phyloP scores from a whole-genome alignment of 1,140 invertebrate species.

The Drosophila hydei region DNA sequence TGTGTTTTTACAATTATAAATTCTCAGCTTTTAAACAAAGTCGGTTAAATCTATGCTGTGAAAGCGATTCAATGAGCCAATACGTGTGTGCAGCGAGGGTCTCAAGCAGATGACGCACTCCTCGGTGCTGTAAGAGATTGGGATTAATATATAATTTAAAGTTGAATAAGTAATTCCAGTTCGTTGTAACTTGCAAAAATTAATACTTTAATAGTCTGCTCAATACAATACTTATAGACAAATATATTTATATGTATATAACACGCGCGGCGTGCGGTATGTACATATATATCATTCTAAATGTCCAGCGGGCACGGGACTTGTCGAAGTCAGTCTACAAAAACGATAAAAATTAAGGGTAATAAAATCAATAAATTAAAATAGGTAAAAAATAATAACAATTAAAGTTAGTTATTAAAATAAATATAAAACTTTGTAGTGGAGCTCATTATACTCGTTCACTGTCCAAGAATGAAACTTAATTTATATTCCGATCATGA shows the following conservation, averaged over 20 bases:
- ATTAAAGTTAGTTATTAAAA: constrained; percentile 10
- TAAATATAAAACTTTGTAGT: not conserved
- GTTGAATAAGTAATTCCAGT: not conserved
- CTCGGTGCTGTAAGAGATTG: constrained; percentile 71
- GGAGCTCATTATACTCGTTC: not conserved
- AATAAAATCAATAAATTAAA: constrained; percentile 26
- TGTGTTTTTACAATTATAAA: not conserved
- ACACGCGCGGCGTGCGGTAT: constrained; percentile 30
- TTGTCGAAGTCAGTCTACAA: constrained; percentile 79
- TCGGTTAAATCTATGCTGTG: constrained; percentile 70
- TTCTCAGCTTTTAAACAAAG: constrained; percentile 57
- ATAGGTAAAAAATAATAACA: constrained; percentile 28
- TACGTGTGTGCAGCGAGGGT: constrained; percentile 56
- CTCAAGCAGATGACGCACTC: constrained; percentile 75
- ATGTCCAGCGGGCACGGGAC: constrained; percentile 75
- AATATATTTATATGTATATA: constrained; percentile 22
- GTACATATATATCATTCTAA: constrained; percentile 62
- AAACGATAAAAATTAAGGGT: constrained; percentile 40
- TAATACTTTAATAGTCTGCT: constrained; percentile 68
- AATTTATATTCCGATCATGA: too few species aligned
- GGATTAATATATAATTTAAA: constrained; percentile 8
- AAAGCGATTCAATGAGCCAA: constrained; percentile 64
- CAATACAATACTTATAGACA: constrained; percentile 52
- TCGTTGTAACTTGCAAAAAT: constrained; percentile 40
- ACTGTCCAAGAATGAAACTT: too few species aligned